Evolutionary conservation across 2,113 vertebrate species (phyloP), one percentile per base, ranked within the genome.

Genomic region (Misgurnus anguillicaudatus): DNA sequence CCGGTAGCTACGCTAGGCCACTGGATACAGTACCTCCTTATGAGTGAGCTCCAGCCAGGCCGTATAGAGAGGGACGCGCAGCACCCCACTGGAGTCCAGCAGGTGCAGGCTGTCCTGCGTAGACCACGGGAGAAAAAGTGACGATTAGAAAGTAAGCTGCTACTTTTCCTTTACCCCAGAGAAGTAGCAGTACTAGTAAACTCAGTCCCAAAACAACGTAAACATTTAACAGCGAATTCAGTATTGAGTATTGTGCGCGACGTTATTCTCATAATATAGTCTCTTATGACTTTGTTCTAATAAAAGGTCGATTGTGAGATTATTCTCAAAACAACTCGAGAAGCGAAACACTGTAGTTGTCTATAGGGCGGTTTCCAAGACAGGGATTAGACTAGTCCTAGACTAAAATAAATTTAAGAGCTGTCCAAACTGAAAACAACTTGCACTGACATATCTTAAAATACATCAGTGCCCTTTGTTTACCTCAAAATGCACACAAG

Each of bases 21-120:
- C 87, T 87, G 90, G 87, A 86, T 89, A 77, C 81, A 85, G 90
- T 93, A 94, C 92, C 92, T 94, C 92, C 89, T 93, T 93, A 85
- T 90, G 91, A 87, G 87, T 86, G 89, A 93, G 92, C 88, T 94
- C 91, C 93, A 93, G 90, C 93, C 93, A 94, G 89, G 91, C 90
- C 60, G 90, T 94, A 91, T 91, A 93, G 87, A 94, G 89, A 75
- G 91, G 90, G 87, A 94, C 86, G 75, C 89, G 88, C 87, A 91
- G 84, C 86, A 86, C 90, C 90, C 93, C 93, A 79, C 86, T 91
- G 89, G 92, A 91, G 86, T 92, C 92, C 91, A 93, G 82, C 90
- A 94, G 90, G 90, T 91, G 90, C 90, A 89, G 89, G 88, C 91
- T 92, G 80, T 92, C 93, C 93, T 94, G 91, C 83, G 78, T 84